Evolutionary conservation across 1,140 invertebrate genomes (phyloP), one percentile per base, ranked within the genome.

Genomic region (Drosophila hydei): DNA sequence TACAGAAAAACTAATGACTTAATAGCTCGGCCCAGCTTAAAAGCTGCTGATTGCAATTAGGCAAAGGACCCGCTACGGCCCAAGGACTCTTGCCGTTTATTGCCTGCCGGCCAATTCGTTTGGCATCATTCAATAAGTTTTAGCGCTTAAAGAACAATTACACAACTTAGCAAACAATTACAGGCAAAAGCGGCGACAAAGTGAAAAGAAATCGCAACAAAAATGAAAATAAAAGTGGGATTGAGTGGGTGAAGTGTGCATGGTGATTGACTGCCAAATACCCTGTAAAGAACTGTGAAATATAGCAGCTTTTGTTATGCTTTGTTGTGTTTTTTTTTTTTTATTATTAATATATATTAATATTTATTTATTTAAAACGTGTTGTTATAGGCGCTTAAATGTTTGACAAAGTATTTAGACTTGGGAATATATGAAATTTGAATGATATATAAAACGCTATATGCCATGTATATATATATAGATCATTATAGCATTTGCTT

Each of bases 1-100:
- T 71, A 77, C 81, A 71, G 80, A 42, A 42, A 85, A 84, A 87
- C 80, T 87, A 85, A 85, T 85, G 80, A 85, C 80, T 85, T 85
- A 87, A 85, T 85, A 85, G 80, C 80, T 85, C 23, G 42, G 59
- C 65, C 18, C 30, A 65, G 72, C 75, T 59, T 71, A 61, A 56
- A 33, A 68, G 38, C 65, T 52, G 55, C 54, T 45, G 62, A 45
- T 38, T 68, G 62, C 70, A 72, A 68, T 72, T 67, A 42, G 23
- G 4, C 42, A 56, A 78, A 73, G 76, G 51, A 74, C 76, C 62
- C 33, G 40, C 30, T 3, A 12, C 33, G 30, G 30, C 19, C 19
- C 18, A 43, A 58, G 72, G 59, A 63, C 54, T 48, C 55, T 30
- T 6, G n/a, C n/a, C 18, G n/a, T 5, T 68, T 54, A 61, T 75